These are phyloP conservation scores for Nemopilema nomurai DNA, from an alignment of 30 jellyfish, hydroid and myxozoan species.

Conservation along the genomic window DNA sequence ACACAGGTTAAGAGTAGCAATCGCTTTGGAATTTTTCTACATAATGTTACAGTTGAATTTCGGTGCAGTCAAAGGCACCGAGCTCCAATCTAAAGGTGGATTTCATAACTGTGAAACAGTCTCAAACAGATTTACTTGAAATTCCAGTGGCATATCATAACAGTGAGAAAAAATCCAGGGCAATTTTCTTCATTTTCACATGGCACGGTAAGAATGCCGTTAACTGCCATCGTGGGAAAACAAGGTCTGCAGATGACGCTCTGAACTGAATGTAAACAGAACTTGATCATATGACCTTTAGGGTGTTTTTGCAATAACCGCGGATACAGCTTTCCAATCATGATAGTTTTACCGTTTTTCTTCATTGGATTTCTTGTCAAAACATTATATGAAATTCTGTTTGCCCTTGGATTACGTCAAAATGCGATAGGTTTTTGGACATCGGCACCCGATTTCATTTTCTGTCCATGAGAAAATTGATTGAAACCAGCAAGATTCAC, in stretches of 20 bases:
- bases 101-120: background rate
- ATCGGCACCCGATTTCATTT: too few species aligned
- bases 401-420: conserved; percentile 5
- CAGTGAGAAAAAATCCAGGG: background rate
- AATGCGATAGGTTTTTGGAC: background rate
- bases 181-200: background rate
- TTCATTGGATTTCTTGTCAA: conserved; percentile 41
- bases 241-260: conserved; percentile 1
- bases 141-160: background rate
- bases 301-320: conserved; percentile 33
- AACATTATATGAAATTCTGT: conserved; percentile 13
- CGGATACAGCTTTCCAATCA: conserved; percentile 30
- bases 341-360: conserved; percentile 28
- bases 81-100: too few species aligned
- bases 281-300: conserved; percentile 30
- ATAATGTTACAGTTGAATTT: background rate
- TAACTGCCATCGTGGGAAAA: conserved; percentile 23
- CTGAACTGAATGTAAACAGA: background rate
- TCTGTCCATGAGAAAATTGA: too few species aligned
- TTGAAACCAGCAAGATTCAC: too few species aligned
- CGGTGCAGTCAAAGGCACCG: too few species aligned
- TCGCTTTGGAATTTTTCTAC: background rate
- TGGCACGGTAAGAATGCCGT: background rate
- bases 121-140: background rate
- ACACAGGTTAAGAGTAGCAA: background rate